Evolutionary conservation across 2,113 vertebrate species (phyloP).

Genomic region (Entomyzon cyanotis): DNA sequence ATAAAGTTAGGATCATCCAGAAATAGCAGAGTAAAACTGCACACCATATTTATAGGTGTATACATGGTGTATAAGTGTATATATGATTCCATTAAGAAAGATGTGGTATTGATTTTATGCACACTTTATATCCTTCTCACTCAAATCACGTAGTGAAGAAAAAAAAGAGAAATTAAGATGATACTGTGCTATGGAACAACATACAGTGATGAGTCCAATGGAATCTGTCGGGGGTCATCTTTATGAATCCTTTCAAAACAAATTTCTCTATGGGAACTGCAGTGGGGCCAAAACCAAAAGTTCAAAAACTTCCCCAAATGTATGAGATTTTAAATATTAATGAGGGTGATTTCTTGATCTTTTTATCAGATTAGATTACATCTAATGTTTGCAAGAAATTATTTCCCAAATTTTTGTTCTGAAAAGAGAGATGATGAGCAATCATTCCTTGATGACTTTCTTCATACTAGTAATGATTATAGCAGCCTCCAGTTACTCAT

Average conservation of each 20-base stretch:
- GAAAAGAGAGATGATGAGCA: not conserved
- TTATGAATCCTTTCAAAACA: not conserved
- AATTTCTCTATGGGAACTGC: not conserved
- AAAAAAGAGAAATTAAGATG: not conserved
- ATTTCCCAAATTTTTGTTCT: not conserved
- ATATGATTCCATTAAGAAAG: constrained; percentile 11
- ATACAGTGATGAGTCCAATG: not conserved
- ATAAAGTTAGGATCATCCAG: constrained; percentile 20
- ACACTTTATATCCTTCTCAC: constrained; percentile 5
- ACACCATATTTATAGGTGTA: not conserved
- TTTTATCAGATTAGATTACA: not conserved
- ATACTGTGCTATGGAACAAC: not conserved
- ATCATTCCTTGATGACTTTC: not conserved
- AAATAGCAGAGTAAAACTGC: constrained; percentile 50
- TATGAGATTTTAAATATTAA: not conserved
- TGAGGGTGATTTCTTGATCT: not conserved
- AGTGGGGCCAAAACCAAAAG: not conserved
- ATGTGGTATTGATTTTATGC: constrained; percentile 32
- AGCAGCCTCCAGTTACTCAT: not conserved
- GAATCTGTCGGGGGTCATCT: not conserved
- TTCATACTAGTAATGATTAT: not conserved
- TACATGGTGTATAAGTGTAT: not conserved
- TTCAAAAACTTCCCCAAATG: not conserved
- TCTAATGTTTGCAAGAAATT: not conserved
- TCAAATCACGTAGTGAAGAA: not conserved